Conservation (phyloP, 2,888 invertebrate genomes). For the Drosophila imparisetae region DNA sequence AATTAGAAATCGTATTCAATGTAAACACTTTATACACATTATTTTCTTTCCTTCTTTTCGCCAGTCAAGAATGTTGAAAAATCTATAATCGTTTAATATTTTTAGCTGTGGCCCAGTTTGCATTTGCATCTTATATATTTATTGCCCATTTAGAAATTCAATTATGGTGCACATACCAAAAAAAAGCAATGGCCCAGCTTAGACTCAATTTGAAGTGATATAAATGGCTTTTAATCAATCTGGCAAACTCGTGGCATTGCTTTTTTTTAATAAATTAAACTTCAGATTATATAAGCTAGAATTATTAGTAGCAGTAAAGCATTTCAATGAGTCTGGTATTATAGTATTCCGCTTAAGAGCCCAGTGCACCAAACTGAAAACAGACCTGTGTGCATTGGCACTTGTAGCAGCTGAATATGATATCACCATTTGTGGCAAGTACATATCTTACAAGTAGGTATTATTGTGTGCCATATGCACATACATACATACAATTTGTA, state of each 20-base stretch:
- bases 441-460: slow-evolving; percentile 25
- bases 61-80: neutral
- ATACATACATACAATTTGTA: slow-evolving; percentile 9
- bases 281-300: neutral
- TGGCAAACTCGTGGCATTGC: neutral
- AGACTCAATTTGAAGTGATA: neutral
- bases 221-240: neutral
- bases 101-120: neutral
- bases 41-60: slow-evolving; percentile 15
- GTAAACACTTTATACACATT: slow-evolving; percentile 23
- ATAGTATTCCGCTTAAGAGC: neutral
- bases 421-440: slow-evolving; percentile 22
- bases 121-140: neutral
- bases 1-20: slow-evolving; percentile 36
- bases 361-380: neutral
- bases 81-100: slow-evolving; percentile 3
- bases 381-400: neutral
- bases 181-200: neutral
- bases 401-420: slow-evolving; percentile 17
- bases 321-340: neutral
- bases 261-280: neutral
- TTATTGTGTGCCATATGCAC: slow-evolving; percentile 1
- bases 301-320: neutral
- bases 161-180: neutral
- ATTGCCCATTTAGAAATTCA: neutral